Base-by-base conservation (phyloP, 2,888 invertebrate genomes). In the Netelia melanura region DNA sequence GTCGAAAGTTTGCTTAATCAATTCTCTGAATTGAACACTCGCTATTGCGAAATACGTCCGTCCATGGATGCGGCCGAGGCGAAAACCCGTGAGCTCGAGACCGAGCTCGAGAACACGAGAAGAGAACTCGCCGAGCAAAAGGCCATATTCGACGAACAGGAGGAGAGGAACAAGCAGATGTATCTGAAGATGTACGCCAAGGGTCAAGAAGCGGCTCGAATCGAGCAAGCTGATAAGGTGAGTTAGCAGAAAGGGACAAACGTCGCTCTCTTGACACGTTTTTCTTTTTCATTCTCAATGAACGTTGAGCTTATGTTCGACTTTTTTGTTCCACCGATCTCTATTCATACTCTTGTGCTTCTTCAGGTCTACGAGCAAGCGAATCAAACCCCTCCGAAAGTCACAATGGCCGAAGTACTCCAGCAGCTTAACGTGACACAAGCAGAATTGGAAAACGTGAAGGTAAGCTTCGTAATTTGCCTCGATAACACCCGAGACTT, bases 121-220 rank as follows among this genome's bases (percentile, higher is more conserved):
- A 95, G 95, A 80, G 96, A 96, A 89, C 94, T 97, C 56, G 94
- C 95, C 77, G 96, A 97, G 84, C 96, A 97, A 86, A 97, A 97
- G 89, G 95, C 89, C 38, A 86, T 93, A 23, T 81, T 97, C 44
- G 94, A 95, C 83, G 96, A 97, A 72, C 96, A 97, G 86, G 97
- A 97, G 89, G 95, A 95, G 88, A 95, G 96, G 87, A 97, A 97
- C 90, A 96, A 96, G 90, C 95, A 97, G 90, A 95, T 96, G 94
- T 97, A 97, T 94, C 94, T 97, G 92, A 96, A 97, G 93, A 97
- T 97, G 97, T 97, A 97, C 94, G 96, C 96, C 90, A 97, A 97
- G 94, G 97, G 97, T 44, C 96, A 97, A 90, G 96, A 97, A 92
- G 96, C 97, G n/a, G 97, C 97, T 72, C 96, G 96, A 90, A 95